A percentile compares a stretch with the other conserved stretches of the same genome.
Evolutionary conservation across 2,113 vertebrate genomes (phyloP).

Genomic region (Pollimyrus isidori): DNA sequence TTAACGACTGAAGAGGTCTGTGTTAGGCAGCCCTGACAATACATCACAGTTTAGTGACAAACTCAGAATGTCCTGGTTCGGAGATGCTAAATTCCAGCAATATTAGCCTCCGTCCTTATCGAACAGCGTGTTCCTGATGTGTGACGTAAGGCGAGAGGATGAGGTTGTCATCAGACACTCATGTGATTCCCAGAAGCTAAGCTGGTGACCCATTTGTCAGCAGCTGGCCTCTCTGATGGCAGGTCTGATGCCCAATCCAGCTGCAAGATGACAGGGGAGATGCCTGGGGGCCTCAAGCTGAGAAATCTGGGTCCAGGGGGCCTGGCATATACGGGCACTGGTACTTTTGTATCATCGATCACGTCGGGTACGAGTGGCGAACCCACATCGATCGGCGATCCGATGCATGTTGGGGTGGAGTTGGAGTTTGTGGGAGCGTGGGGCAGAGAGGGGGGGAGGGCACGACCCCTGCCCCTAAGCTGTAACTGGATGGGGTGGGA

Average conservation of each 20-base stretch:
- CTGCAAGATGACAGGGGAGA: background rate
- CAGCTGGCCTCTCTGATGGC: background rate
- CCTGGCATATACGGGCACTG: background rate
- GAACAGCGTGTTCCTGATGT: background rate
- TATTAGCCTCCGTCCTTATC: background rate
- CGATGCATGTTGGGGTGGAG: background rate
- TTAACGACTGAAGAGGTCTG: background rate
- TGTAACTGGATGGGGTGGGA: background rate
- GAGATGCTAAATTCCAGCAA: background rate
- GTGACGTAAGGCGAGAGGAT: background rate
- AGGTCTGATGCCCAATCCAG: background rate
- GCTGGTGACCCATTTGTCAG: background rate
- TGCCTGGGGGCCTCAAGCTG: background rate
- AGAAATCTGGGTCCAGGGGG: background rate
- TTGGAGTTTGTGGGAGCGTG: background rate
- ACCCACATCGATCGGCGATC: slow-evolving; percentile 29
- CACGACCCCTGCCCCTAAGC: background rate
- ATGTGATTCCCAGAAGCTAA: background rate
- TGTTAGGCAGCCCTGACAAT: background rate
- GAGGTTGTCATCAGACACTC: background rate
- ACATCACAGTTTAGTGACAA: background rate
- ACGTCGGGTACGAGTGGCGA: background rate
- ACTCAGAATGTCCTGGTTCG: background rate
- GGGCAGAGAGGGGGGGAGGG: background rate
- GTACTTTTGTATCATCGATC: background rate